Base-by-base conservation (phyloP, 92 coral and sea anemone genomes). In the Siderastrea radians region DNA sequence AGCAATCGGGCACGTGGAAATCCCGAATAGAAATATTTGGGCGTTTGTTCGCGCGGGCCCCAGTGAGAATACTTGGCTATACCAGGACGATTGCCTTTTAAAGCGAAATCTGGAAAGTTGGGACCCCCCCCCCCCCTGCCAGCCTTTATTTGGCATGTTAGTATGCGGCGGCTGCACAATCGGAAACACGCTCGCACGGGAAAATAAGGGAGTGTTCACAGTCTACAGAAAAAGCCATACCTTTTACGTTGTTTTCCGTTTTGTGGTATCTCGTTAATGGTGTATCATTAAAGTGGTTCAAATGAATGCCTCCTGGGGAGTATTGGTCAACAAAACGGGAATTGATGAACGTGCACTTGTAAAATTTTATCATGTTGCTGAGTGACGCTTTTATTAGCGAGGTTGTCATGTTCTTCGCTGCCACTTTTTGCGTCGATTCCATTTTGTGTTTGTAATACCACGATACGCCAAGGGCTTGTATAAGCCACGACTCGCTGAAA, bases 341-440 rank as follows among this genome's bases (percentile, higher is more conserved):
- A 54, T 13, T 19, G 38, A 26, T 26, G 38, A 26, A 26, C 38
- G 79, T 46, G 72, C 7, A 52, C 67, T 76, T 43, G 8, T 51
- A 55, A 55, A 80, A 45, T 53, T 26, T 26, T 43, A 48, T n/a
- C 26, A 15, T 69, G 86, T 82, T 82, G 78, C 78, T n/a, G 86
- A 82, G 86, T 55, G 86, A 82, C 78, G 69, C 8, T 44, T 44
- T 51, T 38, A 51, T 63, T 61, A 13, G 59, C 49, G 4, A 5
- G 48, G 75, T 19, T 50, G 64, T 66, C 12, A 11, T 38, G 49
- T 38, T 38, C 51, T 14, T 19, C 43, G 45, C 43, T 52, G 53
- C 65, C 74, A 63, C 17, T 49, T 57, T 60, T 76, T 47, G 52
- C 26, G 51, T 59, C 5, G 19, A 76, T 14, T 2, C 58, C 50